Conservation (phyloP, 2,888 invertebrate species). For the Cylindroiulus punctatus region DNA sequence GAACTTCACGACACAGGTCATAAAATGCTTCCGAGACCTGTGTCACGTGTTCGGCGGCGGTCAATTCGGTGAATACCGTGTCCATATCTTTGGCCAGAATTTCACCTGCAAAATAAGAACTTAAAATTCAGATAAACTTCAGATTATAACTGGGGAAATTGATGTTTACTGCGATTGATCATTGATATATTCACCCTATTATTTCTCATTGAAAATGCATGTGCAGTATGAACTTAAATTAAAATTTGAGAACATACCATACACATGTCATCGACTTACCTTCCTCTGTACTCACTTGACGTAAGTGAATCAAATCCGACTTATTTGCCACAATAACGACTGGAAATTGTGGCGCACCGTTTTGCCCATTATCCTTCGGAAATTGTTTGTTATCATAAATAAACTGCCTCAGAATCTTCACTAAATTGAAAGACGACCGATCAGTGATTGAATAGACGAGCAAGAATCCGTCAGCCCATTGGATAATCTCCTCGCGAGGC, state of each 20-base stretch:
- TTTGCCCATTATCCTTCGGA: slow-evolving; percentile 57
- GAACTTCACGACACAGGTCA: slow-evolving; percentile 84
- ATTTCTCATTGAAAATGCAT: not conserved
- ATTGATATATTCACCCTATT: not conserved
- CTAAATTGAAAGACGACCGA: slow-evolving; percentile 83
- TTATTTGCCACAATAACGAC: slow-evolving; percentile 90
- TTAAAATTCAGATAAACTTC: not conserved
- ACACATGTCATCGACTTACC: slow-evolving; percentile 68
- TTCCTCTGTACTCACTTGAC: slow-evolving; percentile 88
- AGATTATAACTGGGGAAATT: no score
- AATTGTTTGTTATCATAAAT: slow-evolving; percentile 67
- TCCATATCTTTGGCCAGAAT: slow-evolving; percentile 88
- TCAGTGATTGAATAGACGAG: slow-evolving; percentile 92
- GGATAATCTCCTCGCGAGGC: slow-evolving; percentile 78
- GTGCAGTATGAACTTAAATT: no score
- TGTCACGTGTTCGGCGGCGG: slow-evolving; percentile 84
- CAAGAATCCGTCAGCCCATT: slow-evolving; percentile 90
- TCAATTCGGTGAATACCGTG: slow-evolving; percentile 86
- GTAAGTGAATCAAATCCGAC: slow-evolving; percentile 88
- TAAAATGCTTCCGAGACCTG: slow-evolving; percentile 86
- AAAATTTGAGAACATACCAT: not conserved
- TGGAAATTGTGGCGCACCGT: slow-evolving; percentile 66
- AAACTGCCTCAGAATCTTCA: slow-evolving; percentile 76
- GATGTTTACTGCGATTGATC: no score
- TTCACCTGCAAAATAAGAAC: slow-evolving; percentile 68